These are phyloP conservation scores for Pan paniscus DNA, from an alignment of 2,113 vertebrate genomes.

Conservation along the genomic window DNA sequence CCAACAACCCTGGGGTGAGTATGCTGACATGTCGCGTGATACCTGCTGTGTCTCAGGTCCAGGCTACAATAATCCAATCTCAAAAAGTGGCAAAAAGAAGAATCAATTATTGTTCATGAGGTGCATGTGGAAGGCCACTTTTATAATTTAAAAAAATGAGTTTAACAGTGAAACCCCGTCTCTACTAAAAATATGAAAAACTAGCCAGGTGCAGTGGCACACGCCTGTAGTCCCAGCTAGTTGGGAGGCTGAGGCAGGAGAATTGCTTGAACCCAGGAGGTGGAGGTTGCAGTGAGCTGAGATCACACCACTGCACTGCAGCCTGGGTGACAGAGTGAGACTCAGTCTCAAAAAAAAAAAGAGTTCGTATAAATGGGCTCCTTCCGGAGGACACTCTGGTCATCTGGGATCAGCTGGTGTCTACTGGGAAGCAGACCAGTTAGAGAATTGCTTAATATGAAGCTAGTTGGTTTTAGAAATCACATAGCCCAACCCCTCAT, in stretches of 20 bases:
- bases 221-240: no score
- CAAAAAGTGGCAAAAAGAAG: background rate
- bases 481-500: background rate
- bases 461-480: background rate
- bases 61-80: background rate
- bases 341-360: no score
- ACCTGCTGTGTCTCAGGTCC: background rate
- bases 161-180: background rate
- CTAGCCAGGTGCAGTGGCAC: fast-evolving
- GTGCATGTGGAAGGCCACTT: background rate
- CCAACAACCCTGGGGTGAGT: conserved; percentile 5
- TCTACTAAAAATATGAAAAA: no score
- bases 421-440: background rate
- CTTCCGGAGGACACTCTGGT: background rate
- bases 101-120: background rate
- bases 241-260: no score
- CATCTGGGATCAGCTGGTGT: background rate
- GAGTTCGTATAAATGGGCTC: background rate
- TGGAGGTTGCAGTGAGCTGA: no score
- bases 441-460: background rate
- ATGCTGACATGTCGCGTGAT: fast-evolving
- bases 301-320: no score
- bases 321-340: no score
- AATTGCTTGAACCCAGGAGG: no score
- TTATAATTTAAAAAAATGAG: background rate